phyloP scores from a whole-genome alignment of 2,113 vertebrate species.

The Lynx canadensis region DNA sequence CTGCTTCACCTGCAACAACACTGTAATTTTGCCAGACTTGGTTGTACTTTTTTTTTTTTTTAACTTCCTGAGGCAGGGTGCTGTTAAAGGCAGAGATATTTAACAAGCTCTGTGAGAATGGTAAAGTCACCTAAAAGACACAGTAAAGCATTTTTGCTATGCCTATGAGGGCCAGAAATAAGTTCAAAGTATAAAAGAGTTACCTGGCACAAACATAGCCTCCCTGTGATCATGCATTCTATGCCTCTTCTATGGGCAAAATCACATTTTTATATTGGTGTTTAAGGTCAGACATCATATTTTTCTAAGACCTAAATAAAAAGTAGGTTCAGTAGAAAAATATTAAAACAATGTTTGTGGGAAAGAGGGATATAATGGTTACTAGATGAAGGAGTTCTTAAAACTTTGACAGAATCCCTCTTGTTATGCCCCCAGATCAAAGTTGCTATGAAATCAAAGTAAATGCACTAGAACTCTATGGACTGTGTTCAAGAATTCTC shows the following conservation, averaged over 20 bases:
- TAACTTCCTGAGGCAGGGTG: not conserved
- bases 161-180: not conserved
- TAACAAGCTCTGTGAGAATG: not conserved
- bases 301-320: not conserved
- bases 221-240: not conserved
- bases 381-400: not conserved
- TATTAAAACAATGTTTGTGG: not conserved
- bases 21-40: not conserved
- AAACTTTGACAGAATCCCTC: not conserved
- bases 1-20: not conserved
- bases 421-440: not conserved
- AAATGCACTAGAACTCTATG: not conserved
- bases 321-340: not conserved
- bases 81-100: not conserved
- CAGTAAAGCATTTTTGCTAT: not conserved
- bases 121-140: not conserved
- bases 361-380: not conserved
- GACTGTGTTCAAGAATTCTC: not conserved
- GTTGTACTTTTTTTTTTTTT: not conserved
- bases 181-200: not conserved
- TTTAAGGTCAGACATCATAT: not conserved
- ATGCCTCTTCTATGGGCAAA: not conserved
- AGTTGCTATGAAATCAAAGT: not conserved
- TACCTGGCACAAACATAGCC: not conserved
- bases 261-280: not conserved